Percentiles rank a stretch among this genome's conserved stretches.
These are phyloP conservation scores for Mycetomoellerius zeteki DNA, from an alignment of 1,140 invertebrate species.

Conservation along the genomic window DNA sequence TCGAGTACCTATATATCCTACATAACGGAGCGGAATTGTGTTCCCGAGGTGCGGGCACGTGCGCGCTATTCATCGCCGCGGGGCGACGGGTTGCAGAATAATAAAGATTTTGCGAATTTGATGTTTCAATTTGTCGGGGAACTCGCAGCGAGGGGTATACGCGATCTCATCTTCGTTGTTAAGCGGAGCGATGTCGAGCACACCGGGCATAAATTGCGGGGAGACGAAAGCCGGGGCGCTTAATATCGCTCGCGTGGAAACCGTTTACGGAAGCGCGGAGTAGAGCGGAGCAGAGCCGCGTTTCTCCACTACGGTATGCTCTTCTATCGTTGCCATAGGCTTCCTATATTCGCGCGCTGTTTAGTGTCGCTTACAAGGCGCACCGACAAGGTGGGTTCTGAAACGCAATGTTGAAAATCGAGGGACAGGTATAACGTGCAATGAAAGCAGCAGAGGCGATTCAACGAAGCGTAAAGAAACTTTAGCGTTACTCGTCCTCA, in stretches of 20 bases:
- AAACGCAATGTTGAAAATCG: slow-evolving; percentile 49
- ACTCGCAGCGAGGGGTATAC: background rate
- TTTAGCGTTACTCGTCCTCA: slow-evolving; percentile 8
- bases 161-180: slow-evolving; percentile 62
- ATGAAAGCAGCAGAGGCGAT: background rate
- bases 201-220: slow-evolving; percentile 59
- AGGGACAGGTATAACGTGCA: slow-evolving; percentile 32
- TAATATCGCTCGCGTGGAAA: slow-evolving; percentile 48
- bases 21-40: background rate
- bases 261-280: slow-evolving; percentile 46
- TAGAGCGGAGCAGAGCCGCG: background rate
- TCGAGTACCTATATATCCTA: background rate
- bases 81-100: slow-evolving; percentile 24
- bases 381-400: slow-evolving; percentile 9
- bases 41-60: background rate
- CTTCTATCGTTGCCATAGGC: slow-evolving; percentile 36
- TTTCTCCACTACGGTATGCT: background rate
- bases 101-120: slow-evolving; percentile 60
- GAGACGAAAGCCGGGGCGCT: slow-evolving; percentile 30
- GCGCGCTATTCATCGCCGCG: slow-evolving; percentile 29
- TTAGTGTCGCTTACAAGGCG: slow-evolving; percentile 59
- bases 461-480: slow-evolving; percentile 55
- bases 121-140: slow-evolving; percentile 61
- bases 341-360: slow-evolving; percentile 33
- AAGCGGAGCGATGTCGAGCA: slow-evolving; percentile 46